These are phyloP conservation scores for Tympanoctomys barrerae DNA, from an alignment of 2,797 vertebrate genomes.

Conservation along the genomic window DNA sequence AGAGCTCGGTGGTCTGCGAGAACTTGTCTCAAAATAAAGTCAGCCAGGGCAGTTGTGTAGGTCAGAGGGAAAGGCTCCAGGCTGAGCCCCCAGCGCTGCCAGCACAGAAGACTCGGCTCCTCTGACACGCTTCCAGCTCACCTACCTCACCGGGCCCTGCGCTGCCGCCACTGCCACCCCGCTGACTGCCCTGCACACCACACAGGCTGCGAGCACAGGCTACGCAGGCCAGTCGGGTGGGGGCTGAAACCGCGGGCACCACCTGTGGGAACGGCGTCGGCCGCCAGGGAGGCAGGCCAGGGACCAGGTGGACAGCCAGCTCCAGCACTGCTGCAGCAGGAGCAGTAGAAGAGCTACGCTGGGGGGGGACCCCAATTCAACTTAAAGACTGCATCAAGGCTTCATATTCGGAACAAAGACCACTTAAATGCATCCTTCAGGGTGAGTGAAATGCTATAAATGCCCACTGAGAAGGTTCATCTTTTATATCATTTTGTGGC, in stretches of 20 bases:
- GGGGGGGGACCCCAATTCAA: background rate
- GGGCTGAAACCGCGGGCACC: background rate
- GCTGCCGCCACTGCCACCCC: background rate
- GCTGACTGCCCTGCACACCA: background rate
- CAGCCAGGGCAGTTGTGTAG: background rate
- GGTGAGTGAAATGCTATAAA: background rate
- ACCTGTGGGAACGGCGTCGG: background rate
- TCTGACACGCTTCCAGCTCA: background rate
- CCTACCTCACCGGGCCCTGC: background rate
- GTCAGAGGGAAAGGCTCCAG: background rate
- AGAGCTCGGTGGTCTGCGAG: background rate
- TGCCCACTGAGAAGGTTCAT: background rate
- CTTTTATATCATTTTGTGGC: constrained; percentile 25
- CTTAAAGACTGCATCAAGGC: background rate
- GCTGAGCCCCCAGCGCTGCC: background rate
- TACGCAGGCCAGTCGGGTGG: background rate
- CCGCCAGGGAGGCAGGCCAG: background rate
- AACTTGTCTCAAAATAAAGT: background rate
- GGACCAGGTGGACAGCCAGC: background rate
- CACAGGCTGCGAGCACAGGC: background rate
- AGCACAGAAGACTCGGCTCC: background rate
- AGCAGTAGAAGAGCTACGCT: background rate
- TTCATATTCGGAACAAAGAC: background rate
- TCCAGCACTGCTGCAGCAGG: background rate
- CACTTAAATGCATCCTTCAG: background rate